Conservation (phyloP, 2,888 invertebrate species). For the Notocelia uddmanniana region DNA sequence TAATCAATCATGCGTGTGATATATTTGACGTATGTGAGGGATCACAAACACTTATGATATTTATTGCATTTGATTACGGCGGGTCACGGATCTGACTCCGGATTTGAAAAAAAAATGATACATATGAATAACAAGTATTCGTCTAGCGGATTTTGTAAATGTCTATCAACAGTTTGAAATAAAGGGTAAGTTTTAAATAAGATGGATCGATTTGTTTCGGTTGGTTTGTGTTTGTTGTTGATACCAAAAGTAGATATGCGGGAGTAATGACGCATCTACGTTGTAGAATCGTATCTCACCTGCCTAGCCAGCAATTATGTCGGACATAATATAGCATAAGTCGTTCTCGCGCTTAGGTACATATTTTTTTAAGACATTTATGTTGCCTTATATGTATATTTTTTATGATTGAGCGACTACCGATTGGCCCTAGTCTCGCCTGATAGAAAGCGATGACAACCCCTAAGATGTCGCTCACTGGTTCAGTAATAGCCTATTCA, state of each 20-base stretch:
- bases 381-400: no score
- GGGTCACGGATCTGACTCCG: slow-evolving; percentile 48
- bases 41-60: slow-evolving; percentile 48
- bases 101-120: slow-evolving; percentile 37
- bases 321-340: no score
- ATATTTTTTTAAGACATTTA: no score
- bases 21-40: slow-evolving; percentile 54
- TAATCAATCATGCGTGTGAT: slow-evolving; percentile 57
- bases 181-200: slow-evolving; percentile 12
- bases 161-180: slow-evolving; percentile 14
- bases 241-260: not conserved
- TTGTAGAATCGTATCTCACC: not conserved
- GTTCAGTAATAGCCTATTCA: no score
- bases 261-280: not conserved
- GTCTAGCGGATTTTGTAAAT: slow-evolving; percentile 15
- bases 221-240: not conserved
- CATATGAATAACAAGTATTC: slow-evolving; percentile 5
- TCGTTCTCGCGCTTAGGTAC: no score
- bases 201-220: slow-evolving; percentile 25
- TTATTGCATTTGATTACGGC: slow-evolving; percentile 47
- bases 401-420: no score
- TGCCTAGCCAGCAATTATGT: no score
- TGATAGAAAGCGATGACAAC: no score
- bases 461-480: no score
- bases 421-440: no score